Evolutionary conservation across 2,113 vertebrate genomes (phyloP), one percentile per base, ranked within the genome.

Genomic region (Camarhynchus parvulus): DNA sequence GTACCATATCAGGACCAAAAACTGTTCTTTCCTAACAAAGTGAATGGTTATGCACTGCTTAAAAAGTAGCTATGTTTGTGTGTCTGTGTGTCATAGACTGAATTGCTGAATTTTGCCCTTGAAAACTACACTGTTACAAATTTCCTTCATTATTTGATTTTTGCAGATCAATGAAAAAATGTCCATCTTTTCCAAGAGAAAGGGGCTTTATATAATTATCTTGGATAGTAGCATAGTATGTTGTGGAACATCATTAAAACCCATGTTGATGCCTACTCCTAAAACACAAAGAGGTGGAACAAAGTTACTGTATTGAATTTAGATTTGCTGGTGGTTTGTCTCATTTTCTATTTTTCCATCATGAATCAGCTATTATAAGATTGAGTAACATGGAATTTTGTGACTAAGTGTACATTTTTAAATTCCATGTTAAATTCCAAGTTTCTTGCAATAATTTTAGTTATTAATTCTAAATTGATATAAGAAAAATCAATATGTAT

Each of bases 401-500:
- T 42, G 23, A 79, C 52, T 78, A 92, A 53, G 25, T 74, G 46
- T 27, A 44, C 7, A 35, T 78, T 81, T 92, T 91, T 5, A 44
- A 59, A 84, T 75, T 64, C 90, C 6, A n/a, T 90, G 24, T 78
- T 91, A 79, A 91, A 52, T 49, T 24, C 33, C 73, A 20, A 13
- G 76, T 86, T 95, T 93, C 44, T 83, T 92, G 55, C 64, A 89
- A 37, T 74, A 91, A 70, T 85, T 92, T 95, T 37, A 83, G 50
- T 73, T 84, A 21, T 44, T 35, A 56, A 35, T 49, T 89, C 30
- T 63, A 19, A 53, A 42, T 23, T 50, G 33, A 68, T 67, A 18
- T 7, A 22, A 58, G n/a, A 81, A 46, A 74, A 89, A 74, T 23
- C 0, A 0, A 13, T 15, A 3, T 8, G 5, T 28, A 25, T 88